Conservation (phyloP, 2,888 invertebrate species). For the Mythimna albipuncta region DNA sequence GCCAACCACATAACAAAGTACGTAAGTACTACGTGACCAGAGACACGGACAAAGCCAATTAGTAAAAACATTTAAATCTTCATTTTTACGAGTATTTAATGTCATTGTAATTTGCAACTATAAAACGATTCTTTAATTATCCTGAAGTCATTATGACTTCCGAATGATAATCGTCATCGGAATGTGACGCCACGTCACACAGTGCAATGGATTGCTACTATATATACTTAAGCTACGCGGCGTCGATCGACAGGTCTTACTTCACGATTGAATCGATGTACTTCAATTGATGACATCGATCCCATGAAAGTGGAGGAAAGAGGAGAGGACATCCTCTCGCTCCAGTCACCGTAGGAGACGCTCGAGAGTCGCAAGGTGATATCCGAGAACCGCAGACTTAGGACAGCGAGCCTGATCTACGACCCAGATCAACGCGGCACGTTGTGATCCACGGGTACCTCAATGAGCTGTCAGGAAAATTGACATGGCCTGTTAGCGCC, state of each 20-base stretch:
- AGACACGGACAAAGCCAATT: conserved; percentile 16
- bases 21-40: conserved; percentile 25
- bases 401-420: too few species aligned
- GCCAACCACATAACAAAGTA: conserved; percentile 1
- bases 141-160: conserved; percentile 14
- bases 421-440: too few species aligned
- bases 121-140: conserved; percentile 18
- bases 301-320: not conserved
- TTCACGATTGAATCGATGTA: not conserved
- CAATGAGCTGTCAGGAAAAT: too few species aligned
- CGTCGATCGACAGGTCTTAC: not conserved
- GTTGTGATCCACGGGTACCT: too few species aligned
- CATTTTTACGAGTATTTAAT: conserved; percentile 40
- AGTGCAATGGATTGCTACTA: not conserved
- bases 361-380: too few species aligned
- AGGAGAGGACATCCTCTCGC: too few species aligned
- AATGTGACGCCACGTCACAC: conserved; percentile 1
- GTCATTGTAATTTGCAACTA: conserved; percentile 35
- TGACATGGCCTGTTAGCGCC: too few species aligned
- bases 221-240: not conserved
- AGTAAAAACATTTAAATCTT: conserved; percentile 10
- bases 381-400: too few species aligned
- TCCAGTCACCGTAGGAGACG: too few species aligned
- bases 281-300: not conserved
- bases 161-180: conserved; percentile 15